Evolutionary conservation across 1,140 invertebrate genomes (phyloP).

Genomic region (Drosophila bipectinata): DNA sequence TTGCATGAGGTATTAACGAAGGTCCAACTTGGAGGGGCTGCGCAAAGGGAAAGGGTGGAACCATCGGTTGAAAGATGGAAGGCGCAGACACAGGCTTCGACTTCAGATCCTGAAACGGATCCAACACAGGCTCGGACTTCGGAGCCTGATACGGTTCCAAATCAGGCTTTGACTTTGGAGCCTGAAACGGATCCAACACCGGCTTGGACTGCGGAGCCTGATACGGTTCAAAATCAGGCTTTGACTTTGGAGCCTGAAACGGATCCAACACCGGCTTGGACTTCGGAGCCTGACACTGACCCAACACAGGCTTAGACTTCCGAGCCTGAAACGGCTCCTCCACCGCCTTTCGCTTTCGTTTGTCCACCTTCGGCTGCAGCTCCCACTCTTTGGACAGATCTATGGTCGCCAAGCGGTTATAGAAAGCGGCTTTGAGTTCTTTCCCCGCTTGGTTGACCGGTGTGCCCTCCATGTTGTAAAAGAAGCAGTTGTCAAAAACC

Average conservation of each 20-base stretch:
- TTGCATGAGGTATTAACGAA: neutral
- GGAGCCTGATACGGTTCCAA: too few species aligned
- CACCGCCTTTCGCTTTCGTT: neutral
- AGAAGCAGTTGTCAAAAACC: slow-evolving; percentile 34
- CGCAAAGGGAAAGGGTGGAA: neutral
- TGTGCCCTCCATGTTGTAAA: slow-evolving; percentile 17
- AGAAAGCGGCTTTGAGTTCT: slow-evolving; percentile 8
- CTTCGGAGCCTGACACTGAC: too few species aligned
- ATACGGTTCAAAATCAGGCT: too few species aligned
- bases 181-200: too few species aligned
- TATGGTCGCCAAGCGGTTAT: slow-evolving; percentile 1
- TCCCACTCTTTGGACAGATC: slow-evolving; percentile 30
- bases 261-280: too few species aligned
- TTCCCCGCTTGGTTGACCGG: slow-evolving; percentile 17
- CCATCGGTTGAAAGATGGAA: neutral
- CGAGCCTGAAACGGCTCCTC: neutral
- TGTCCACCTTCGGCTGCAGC: neutral
- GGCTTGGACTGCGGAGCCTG: too few species aligned
- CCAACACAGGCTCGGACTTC: too few species aligned
- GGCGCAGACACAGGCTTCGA: neutral
- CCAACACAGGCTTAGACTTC: too few species aligned
- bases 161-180: too few species aligned
- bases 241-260: too few species aligned
- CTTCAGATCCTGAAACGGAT: too few species aligned
- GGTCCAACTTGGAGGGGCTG: neutral